Evolutionary conservation across 1,140 invertebrate genomes (phyloP).

Genomic region (Drosophila bocqueti): DNA sequence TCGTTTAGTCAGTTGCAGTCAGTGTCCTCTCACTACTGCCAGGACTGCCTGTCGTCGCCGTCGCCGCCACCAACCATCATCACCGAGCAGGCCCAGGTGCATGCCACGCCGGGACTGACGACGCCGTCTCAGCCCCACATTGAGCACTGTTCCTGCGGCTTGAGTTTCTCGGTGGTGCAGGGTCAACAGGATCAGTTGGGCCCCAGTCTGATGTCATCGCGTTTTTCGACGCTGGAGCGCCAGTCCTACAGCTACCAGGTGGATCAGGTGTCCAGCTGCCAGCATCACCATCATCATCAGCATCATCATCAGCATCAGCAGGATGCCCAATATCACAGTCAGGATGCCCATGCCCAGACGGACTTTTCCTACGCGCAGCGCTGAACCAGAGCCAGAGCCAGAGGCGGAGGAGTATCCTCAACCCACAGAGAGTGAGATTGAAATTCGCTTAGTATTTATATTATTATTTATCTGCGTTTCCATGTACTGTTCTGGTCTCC

Average conservation of each 20-base stretch:
- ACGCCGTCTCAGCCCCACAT: slow-evolving; percentile 55
- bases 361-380: slow-evolving; percentile 67
- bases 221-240: slow-evolving; percentile 35
- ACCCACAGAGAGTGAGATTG: slow-evolving; percentile 62
- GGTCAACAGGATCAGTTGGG: slow-evolving; percentile 17
- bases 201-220: slow-evolving; percentile 12
- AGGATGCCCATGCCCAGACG: slow-evolving; percentile 72
- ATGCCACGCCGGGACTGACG: slow-evolving; percentile 59
- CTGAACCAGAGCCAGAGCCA: slow-evolving; percentile 6
- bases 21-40: slow-evolving; percentile 58
- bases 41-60: slow-evolving; percentile 72
- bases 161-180: slow-evolving; percentile 70
- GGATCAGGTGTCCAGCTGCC: slow-evolving; percentile 38
- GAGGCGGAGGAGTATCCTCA: neutral
- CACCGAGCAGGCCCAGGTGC: slow-evolving; percentile 75
- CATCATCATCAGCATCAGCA: slow-evolving; percentile 38
- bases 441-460: slow-evolving; percentile 33
- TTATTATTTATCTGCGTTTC: slow-evolving; percentile 43
- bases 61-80: slow-evolving; percentile 74
- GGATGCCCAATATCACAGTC: slow-evolving; percentile 33
- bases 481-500: slow-evolving; percentile 14
- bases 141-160: slow-evolving; percentile 78
- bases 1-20: slow-evolving; percentile 49
- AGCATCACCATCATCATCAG: slow-evolving; percentile 56
- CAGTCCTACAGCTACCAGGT: slow-evolving; percentile 31